phyloP scores from a whole-genome alignment of 2,797 vertebrate genomes.

The Oryzias dopingdopingensis region DNA sequence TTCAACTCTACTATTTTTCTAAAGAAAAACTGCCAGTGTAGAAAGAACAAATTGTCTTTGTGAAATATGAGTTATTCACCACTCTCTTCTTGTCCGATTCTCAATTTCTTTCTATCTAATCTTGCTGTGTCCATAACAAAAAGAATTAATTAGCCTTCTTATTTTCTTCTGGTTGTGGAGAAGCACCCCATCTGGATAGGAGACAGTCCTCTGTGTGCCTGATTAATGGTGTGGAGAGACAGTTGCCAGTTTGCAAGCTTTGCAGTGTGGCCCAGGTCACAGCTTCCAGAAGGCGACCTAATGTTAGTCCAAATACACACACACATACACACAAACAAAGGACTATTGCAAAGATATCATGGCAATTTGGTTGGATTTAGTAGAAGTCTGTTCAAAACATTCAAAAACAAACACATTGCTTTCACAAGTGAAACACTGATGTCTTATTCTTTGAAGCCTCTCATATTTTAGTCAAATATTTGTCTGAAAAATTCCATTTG shows the following conservation, averaged over 20 bases:
- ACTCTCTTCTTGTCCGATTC: slow-evolving; percentile 73
- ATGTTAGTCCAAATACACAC: slow-evolving; percentile 52
- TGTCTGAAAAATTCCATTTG: too few species aligned
- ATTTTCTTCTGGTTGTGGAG: slow-evolving; percentile 94
- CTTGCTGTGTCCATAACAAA: slow-evolving; percentile 97
- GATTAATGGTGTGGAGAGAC: slow-evolving; percentile 94
- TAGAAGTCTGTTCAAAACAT: too few species aligned
- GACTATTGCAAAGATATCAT: background rate
- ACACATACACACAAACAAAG: background rate
- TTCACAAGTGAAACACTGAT: too few species aligned
- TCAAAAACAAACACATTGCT: background rate
- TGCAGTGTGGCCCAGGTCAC: slow-evolving; percentile 75
- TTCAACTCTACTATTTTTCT: slow-evolving; percentile 70
- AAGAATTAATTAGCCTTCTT: slow-evolving; percentile 99
- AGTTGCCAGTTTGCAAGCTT: slow-evolving; percentile 84
- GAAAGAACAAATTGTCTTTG: slow-evolving; percentile 83
- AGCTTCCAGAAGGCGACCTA: slow-evolving; percentile 74
- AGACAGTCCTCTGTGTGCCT: slow-evolving; percentile 93
- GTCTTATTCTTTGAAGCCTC: too few species aligned
- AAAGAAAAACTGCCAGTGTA: slow-evolving; percentile 75
- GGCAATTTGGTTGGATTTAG: too few species aligned
- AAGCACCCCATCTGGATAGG: slow-evolving; percentile 96
- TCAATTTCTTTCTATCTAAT: slow-evolving; percentile 87
- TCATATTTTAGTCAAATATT: too few species aligned
- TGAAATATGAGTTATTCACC: slow-evolving; percentile 89